Percentiles rank a stretch among this genome's conserved stretches.
These are phyloP conservation scores for Chondrosia reniformis DNA, from an alignment of 37 sponge, comb jelly and placozoan genomes.

Conservation along the genomic window DNA sequence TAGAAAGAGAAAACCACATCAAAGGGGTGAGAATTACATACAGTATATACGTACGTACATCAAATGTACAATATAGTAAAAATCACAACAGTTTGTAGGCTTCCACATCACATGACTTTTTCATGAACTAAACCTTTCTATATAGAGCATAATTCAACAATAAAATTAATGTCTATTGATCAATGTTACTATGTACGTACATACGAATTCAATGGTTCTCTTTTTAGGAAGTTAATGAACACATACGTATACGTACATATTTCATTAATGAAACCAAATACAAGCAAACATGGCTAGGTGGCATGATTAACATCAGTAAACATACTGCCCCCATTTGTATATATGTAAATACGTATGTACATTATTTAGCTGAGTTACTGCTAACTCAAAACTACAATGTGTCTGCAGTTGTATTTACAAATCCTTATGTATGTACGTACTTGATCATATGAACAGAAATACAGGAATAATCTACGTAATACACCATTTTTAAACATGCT, in stretches of 20 bases:
- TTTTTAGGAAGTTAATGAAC: background rate
- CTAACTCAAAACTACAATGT: background rate
- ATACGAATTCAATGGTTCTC: background rate
- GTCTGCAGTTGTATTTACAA: background rate
- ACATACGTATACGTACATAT: background rate
- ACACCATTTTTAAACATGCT: too few relatives aligned
- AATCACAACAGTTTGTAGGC: background rate
- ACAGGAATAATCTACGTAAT: too few relatives aligned
- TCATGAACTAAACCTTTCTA: too few relatives aligned
- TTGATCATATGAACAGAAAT: too few relatives aligned
- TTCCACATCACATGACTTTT: too few relatives aligned
- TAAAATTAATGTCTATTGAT: background rate
- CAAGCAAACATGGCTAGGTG: background rate
- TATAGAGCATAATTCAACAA: background rate
- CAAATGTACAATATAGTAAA: background rate
- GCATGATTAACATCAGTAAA: background rate
- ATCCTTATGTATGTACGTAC: too few relatives aligned
- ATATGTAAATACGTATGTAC: background rate
- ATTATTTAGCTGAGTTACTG: too few relatives aligned
- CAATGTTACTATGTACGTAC: background rate
- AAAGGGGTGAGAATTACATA: background rate
- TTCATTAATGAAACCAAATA: background rate
- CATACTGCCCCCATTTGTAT: background rate
- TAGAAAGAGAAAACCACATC: background rate
- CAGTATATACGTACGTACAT: background rate